A percentile compares a stretch with the other conserved stretches of the same genome.
Conservation (phyloP, 2,797 vertebrate species). For the Gallirallus australis region DNA sequence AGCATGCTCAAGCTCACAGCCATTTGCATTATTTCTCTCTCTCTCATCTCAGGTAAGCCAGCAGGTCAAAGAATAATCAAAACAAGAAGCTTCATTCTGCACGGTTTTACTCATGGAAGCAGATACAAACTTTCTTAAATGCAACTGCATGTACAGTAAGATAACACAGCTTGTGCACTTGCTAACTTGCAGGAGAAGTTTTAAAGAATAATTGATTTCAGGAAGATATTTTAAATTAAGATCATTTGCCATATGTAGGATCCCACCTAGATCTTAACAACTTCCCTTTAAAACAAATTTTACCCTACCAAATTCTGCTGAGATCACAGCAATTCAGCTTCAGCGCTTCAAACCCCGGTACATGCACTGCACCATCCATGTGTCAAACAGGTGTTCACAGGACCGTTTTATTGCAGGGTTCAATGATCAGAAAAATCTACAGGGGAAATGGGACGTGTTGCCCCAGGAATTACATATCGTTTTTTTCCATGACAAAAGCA, state of each 20-base stretch:
- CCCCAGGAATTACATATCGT: constrained; percentile 42
- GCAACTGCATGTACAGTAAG: background rate
- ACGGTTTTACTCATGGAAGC: background rate
- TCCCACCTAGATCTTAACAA: background rate
- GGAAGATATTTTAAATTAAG: background rate
- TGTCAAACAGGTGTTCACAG: constrained; percentile 51
- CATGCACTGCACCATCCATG: background rate
- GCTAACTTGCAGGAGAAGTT: background rate
- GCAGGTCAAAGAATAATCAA: constrained; percentile 23
- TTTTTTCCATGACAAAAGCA: constrained; percentile 7
- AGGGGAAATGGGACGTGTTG: constrained; percentile 31
- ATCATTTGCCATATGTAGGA: background rate
- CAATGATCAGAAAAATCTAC: constrained; percentile 66
- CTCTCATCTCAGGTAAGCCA: constrained; percentile 28
- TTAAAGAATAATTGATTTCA: background rate
- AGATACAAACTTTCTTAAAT: background rate
- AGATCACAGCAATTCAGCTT: constrained; percentile 22
- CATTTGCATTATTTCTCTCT: background rate
- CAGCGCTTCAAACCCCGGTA: background rate
- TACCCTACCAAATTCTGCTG: background rate
- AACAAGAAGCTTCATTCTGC: background rate
- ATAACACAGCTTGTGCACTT: background rate
- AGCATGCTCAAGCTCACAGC: background rate
- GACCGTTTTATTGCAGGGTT: constrained; percentile 52
- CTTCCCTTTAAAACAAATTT: constrained; percentile 7